Conservation (phyloP, 2,113 vertebrate genomes). For the Xenus cinereus region DNA sequence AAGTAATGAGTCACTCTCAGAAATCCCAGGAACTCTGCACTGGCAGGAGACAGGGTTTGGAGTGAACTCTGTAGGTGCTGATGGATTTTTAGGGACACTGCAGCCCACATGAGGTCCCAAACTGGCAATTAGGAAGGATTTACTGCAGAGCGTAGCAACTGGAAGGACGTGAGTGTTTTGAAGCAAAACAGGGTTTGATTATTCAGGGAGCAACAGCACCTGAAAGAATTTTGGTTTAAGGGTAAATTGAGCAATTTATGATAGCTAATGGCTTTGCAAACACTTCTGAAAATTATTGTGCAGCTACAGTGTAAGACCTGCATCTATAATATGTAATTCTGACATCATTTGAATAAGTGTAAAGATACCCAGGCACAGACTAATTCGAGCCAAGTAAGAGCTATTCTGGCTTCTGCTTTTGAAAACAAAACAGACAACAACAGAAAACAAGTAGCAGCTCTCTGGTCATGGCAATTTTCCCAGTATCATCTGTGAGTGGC, state of each 20-base stretch:
- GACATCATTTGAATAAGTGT: background rate
- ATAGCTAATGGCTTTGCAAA: background rate
- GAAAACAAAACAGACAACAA: background rate
- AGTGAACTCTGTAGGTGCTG: background rate
- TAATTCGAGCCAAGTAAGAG: constrained; percentile 25
- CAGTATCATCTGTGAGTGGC: background rate
- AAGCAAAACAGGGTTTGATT: background rate
- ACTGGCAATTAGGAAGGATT: background rate
- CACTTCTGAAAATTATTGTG: background rate
- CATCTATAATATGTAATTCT: background rate
- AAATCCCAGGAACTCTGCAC: background rate
- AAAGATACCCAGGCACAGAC: background rate
- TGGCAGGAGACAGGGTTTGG: background rate
- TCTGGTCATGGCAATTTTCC: constrained; percentile 59
- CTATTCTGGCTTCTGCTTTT: constrained; percentile 29
- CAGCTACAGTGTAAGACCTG: background rate
- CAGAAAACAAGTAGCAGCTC: constrained; percentile 32
- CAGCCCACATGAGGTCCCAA: background rate
- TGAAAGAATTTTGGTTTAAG: background rate
- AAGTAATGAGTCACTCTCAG: background rate
- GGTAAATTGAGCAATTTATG: background rate
- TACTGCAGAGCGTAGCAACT: background rate
- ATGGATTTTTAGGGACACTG: background rate
- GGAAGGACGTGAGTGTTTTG: background rate
- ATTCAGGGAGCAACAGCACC: background rate